Conservation (phyloP, 1,140 invertebrate genomes). For the Eciton burchellii region DNA sequence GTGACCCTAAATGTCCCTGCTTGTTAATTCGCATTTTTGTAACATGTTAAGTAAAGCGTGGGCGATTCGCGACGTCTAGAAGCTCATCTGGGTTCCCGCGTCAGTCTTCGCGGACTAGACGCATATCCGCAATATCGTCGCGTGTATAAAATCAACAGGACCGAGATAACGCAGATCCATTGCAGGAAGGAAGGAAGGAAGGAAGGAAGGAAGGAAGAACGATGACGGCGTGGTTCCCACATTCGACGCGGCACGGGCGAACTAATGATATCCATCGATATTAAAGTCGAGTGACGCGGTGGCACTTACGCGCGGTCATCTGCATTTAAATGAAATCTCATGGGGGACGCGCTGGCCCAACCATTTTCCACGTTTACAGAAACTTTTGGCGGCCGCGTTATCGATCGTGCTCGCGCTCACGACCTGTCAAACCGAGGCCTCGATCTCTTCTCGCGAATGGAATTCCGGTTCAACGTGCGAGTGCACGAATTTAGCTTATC, state of each 20-base stretch:
- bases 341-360: slow-evolving; percentile 19
- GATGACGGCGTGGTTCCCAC: not conserved
- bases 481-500: not conserved
- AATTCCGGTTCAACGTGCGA: not conserved
- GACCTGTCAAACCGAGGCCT: not conserved
- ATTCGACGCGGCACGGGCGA: slow-evolving; percentile 33
- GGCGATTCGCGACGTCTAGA: no score
- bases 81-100: slow-evolving; percentile 56
- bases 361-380: slow-evolving; percentile 55
- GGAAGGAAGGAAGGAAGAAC: slow-evolving; percentile 9
- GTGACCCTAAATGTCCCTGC: slow-evolving; percentile 13
- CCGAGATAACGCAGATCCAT: slow-evolving; percentile 54
- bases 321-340: slow-evolving; percentile 79
- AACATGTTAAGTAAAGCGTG: no score
- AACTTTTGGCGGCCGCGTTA: slow-evolving; percentile 34
- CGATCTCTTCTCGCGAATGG: not conserved
- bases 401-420: slow-evolving; percentile 43
- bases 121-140: slow-evolving; percentile 64
- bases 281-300: slow-evolving; percentile 70
- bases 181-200: slow-evolving; percentile 22
- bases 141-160: slow-evolving; percentile 54
- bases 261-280: slow-evolving; percentile 78
- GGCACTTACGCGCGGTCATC: slow-evolving; percentile 70
- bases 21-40: no score
- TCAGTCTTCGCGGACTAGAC: slow-evolving; percentile 51